Evolutionary conservation across 2,113 vertebrate species (phyloP).

Genomic region (Pituophis catenifer): DNA sequence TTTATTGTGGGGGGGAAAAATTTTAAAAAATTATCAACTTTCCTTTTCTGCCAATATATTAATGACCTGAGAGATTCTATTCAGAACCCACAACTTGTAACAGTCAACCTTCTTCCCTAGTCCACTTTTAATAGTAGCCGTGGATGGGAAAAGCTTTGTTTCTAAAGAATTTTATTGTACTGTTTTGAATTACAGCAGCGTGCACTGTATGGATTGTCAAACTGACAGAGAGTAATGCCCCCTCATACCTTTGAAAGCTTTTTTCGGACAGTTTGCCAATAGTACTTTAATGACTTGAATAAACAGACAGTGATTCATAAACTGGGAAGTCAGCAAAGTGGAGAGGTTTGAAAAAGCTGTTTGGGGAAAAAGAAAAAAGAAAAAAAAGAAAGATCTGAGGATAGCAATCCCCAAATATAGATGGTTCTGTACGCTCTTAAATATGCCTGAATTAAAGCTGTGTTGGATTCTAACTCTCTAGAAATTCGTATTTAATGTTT

Average conservation of each 20-base stretch:
- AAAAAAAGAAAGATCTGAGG: neutral
- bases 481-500: constrained; percentile 10
- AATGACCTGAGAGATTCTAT: neutral
- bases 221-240: neutral
- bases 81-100: neutral
- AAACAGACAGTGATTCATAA: constrained; percentile 47
- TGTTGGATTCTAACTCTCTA: constrained; percentile 25
- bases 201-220: neutral
- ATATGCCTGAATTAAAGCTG: constrained; percentile 24
- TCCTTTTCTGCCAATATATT: too few species aligned
- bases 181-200: neutral
- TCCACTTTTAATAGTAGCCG: neutral
- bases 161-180: neutral
- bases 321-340: constrained; percentile 28
- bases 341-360: constrained; percentile 15
- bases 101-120: neutral
- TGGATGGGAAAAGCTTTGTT: neutral
- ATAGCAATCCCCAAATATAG: constrained; percentile 18
- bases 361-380: neutral
- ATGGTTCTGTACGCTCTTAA: constrained; percentile 13
- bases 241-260: constrained; percentile 7
- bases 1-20: too few species aligned
- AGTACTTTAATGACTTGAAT: constrained; percentile 41
- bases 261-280: constrained; percentile 39
- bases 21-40: too few species aligned